Evolutionary conservation across 2,113 vertebrate genomes (phyloP).

Genomic region (human): DNA sequence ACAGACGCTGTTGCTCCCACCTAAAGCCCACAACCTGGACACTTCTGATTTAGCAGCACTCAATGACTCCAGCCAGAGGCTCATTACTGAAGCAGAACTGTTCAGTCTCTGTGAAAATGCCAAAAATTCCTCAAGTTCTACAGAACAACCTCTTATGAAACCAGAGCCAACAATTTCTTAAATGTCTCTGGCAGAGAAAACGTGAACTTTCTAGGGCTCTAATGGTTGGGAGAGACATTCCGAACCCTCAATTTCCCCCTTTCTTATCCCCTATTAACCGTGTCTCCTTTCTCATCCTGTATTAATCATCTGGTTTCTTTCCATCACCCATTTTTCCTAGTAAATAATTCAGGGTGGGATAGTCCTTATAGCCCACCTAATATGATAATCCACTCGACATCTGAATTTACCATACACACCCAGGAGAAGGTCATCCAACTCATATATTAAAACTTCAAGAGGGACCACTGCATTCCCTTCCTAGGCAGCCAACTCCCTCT

Average conservation of each 20-base stretch:
- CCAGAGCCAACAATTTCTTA: conserved; percentile 49
- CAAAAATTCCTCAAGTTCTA: conserved; percentile 45
- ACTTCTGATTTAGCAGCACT: not conserved
- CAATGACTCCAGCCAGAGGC: not conserved
- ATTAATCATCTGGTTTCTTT: not conserved
- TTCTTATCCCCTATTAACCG: not conserved
- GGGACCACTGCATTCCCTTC: not conserved
- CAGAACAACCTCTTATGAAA: conserved; percentile 1
- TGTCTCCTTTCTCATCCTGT: not conserved
- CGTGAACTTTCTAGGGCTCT: not conserved
- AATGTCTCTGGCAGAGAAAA: conserved; percentile 21
- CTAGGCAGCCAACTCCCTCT: not conserved
- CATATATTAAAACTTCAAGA: not conserved
- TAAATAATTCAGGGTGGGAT: not conserved
- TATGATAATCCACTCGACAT: not conserved
- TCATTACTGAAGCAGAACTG: not conserved
- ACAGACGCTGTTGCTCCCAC: not conserved
- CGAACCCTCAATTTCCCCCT: not conserved
- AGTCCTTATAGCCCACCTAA: not conserved
- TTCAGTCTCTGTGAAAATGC: not conserved
- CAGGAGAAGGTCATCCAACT: not conserved
- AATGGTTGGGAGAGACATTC: not conserved
- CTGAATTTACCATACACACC: not conserved
- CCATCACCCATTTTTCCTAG: not conserved
- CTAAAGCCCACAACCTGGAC: not conserved